Evolutionary conservation across 2,797 vertebrate species (phyloP).

Genomic region (Helicolenus hilgendorfi): DNA sequence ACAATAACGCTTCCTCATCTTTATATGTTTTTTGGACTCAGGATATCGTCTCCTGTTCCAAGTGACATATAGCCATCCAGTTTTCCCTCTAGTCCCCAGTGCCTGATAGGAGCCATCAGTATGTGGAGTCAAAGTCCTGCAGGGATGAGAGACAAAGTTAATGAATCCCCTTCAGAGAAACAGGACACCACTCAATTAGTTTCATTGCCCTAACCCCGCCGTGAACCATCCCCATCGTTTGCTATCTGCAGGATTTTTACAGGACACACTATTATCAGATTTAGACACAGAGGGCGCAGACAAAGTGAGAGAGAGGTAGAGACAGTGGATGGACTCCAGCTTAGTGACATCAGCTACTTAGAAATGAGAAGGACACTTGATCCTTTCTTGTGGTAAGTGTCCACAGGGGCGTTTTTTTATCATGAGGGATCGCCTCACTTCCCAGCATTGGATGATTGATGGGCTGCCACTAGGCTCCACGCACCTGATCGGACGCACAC

Average conservation of each 20-base stretch:
- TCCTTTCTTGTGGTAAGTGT: slow-evolving; percentile 57
- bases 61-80: slow-evolving; percentile 33
- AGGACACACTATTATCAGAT: slow-evolving; percentile 51
- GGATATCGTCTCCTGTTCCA: slow-evolving; percentile 14
- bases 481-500: too few relatives aligned
- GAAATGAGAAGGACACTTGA: slow-evolving; percentile 51
- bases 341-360: slow-evolving; percentile 75
- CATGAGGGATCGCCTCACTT: too few relatives aligned
- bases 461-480: too few relatives aligned
- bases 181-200: slow-evolving; percentile 58
- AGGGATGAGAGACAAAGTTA: slow-evolving; percentile 60
- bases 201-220: slow-evolving; percentile 47
- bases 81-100: background rate
- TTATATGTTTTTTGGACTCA: slow-evolving; percentile 13
- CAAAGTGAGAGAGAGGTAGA: slow-evolving; percentile 7
- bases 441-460: too few relatives aligned
- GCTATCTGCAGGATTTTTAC: slow-evolving; percentile 36
- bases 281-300: slow-evolving; percentile 30
- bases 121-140: slow-evolving; percentile 7
- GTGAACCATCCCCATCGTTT: slow-evolving; percentile 50
- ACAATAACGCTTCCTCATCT: slow-evolving; percentile 8
- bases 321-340: slow-evolving; percentile 64
- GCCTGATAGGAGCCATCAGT: slow-evolving; percentile 19
- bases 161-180: slow-evolving; percentile 70
- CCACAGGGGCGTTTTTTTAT: too few relatives aligned